These are phyloP conservation scores for Bembecia ichneumoniformis DNA, from an alignment of 2,888 invertebrate genomes.

Conservation along the genomic window DNA sequence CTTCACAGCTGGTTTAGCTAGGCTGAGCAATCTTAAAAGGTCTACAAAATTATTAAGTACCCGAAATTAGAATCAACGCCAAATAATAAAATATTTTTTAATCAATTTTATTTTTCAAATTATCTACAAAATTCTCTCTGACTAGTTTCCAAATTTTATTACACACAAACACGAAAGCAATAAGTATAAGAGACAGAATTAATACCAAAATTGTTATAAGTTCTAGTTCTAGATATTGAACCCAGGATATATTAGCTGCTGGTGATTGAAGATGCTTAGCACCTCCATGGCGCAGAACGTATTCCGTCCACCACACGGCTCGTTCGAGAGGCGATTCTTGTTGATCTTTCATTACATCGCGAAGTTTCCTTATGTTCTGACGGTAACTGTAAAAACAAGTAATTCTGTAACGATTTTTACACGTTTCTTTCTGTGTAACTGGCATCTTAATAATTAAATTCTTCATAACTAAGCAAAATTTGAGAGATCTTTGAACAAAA, in stretches of 20 bases:
- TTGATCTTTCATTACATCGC: conserved; percentile 18
- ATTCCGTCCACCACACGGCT: conserved; percentile 27
- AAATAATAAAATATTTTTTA: not conserved
- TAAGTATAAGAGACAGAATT: not conserved
- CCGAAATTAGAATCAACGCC: no score
- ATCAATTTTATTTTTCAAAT: not conserved
- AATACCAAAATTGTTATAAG: conserved; percentile 2
- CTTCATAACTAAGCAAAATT: no score
- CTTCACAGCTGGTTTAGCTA: no score
- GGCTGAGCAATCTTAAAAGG: no score
- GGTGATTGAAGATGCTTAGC: conserved; percentile 19
- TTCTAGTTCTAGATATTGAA: conserved; percentile 9
- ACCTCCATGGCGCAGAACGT: conserved; percentile 23
- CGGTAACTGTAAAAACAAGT: conserved; percentile 9
- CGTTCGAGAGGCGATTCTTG: conserved; percentile 18
- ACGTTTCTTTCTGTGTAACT: no score
- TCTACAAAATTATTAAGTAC: no score
- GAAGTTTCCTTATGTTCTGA: conserved; percentile 12
- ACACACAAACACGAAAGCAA: not conserved
- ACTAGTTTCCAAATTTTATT: not conserved
- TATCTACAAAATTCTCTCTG: not conserved
- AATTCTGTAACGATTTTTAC: no score
- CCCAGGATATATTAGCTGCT: conserved; percentile 19
- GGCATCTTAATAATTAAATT: no score
- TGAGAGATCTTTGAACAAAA: no score